Evolutionary conservation across 2,797 vertebrate genomes (phyloP).

Genomic region (Oreortyx pictus): DNA sequence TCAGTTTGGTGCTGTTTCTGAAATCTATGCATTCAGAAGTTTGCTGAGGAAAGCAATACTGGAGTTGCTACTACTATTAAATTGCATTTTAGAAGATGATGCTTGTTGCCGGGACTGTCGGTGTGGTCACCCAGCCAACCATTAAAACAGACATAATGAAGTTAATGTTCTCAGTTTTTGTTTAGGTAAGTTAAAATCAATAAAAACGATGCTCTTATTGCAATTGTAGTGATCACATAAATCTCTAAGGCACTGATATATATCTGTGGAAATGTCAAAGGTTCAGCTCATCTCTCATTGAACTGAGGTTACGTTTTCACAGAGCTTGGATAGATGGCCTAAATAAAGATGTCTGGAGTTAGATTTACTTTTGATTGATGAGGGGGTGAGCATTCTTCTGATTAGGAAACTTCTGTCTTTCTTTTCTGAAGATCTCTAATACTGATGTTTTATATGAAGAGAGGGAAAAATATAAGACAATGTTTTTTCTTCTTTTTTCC

Average conservation of each 20-base stretch:
- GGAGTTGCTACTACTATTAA: background rate
- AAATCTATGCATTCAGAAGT: background rate
- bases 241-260: slow-evolving; percentile 7
- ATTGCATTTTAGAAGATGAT: background rate
- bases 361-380: background rate
- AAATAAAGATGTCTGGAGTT: slow-evolving; percentile 15
- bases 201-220: slow-evolving; percentile 45
- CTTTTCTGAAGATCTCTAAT: background rate
- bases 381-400: background rate
- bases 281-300: slow-evolving; percentile 13
- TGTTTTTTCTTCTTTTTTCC: background rate
- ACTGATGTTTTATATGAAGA: background rate
- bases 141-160: background rate
- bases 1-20: background rate
- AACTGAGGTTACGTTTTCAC: background rate
- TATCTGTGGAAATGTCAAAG: slow-evolving; percentile 42
- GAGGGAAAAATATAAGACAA: background rate
- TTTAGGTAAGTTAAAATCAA: slow-evolving; percentile 43
- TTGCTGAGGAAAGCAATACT: background rate
- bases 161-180: background rate
- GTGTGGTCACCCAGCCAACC: background rate
- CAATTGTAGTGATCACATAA: slow-evolving; percentile 20
- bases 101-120: background rate
- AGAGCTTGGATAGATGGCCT: background rate
- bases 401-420: background rate